Base-by-base conservation (phyloP, 2,113 vertebrate genomes). In the Odontophorus gujanensis region DNA sequence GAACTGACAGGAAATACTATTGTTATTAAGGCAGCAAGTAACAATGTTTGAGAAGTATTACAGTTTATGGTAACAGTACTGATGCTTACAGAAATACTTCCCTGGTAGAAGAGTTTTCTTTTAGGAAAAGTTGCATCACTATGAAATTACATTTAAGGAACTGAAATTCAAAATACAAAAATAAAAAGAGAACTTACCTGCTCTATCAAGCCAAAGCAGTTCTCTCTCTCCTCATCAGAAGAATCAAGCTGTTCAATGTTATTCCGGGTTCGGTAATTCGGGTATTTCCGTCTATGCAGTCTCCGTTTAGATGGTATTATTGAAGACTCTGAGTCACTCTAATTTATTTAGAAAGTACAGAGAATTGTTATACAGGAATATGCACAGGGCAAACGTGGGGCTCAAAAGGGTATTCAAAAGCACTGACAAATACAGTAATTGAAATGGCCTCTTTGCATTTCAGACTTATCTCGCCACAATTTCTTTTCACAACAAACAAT, bases 181-280 rank as follows among this genome's bases (percentile, higher is more conserved):
- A n/a, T 40, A 2, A 0, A 32, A 69, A 26, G 21, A 48, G 13
- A 51, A 61, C 90, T 93, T 7, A 98, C 98, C 58, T 96, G 97
- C 92, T 98, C 97, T 32, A 94, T 47, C 14, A 99, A 98, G 69
- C 97, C 98, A 14, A 98, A 97, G 0, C 98, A 98, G 68, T 98
- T 98, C 74, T 99, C 98, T 86, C 98, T 98, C 74, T 99, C 98
- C 84, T 99, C 99, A 87, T 98, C 99, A 6, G 98, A 99, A 17
- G 98, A 96, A 13, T 99, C 98, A 12, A 98, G 96, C 25, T 97
- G 97, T 8, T 96, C 97, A 24, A 95, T 91, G 28, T 96, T 85
- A 8, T 98, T 98, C n/a, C 97, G 86, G 26, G 95, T 95, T 25
- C 96, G 90, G 59, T 97, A 97, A 72, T 10, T 96, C 45, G 87